Percentiles rank a stretch among this genome's conserved stretches.
phyloP scores from a whole-genome alignment of 2,888 invertebrate genomes.

The Pheosia gnoma region DNA sequence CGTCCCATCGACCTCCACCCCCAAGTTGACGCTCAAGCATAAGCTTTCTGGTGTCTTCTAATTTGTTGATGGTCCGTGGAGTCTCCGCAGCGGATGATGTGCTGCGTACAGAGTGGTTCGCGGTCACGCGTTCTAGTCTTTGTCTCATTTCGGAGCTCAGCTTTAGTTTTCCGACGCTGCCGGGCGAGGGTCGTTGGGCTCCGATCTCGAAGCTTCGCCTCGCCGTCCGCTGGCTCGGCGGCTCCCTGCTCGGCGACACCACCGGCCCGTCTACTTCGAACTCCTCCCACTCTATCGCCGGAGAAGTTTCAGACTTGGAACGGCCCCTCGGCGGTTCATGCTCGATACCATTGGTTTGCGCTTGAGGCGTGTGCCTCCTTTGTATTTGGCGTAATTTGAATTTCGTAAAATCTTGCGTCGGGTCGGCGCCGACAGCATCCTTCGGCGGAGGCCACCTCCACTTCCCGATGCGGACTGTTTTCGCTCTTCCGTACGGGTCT shows the following conservation, averaged over 20 bases:
- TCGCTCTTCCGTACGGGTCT: constrained; percentile 96
- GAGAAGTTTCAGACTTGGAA: constrained; percentile 75
- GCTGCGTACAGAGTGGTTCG: constrained; percentile 93
- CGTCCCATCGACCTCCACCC: constrained; percentile 86
- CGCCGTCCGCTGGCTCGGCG: constrained; percentile 70
- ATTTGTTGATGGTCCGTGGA: constrained; percentile 89
- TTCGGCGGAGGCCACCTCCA: constrained; percentile 98
- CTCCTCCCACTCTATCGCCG: constrained; percentile 92
- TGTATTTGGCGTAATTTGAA: constrained; percentile 94
- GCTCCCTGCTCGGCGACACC: constrained; percentile 68
- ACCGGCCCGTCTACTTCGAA: constrained; percentile 88
- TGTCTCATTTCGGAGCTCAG: constrained; percentile 96
- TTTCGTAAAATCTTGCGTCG: constrained; percentile 92
- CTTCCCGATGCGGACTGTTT: constrained; percentile 97
- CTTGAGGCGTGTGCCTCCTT: constrained; percentile 91
- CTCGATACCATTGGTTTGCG: constrained; percentile 73
- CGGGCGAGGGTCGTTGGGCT: constrained; percentile 91
- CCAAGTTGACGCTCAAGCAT: constrained; percentile 94
- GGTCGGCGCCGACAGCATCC: constrained; percentile 87
- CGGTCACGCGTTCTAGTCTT: constrained; percentile 93
- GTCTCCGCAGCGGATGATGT: constrained; percentile 89
- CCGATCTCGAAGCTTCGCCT: constrained; percentile 91
- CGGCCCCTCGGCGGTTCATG: constrained; percentile 71
- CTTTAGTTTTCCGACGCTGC: constrained; percentile 95
- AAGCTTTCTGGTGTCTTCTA: constrained; percentile 93